Conservation (phyloP, 2,797 vertebrate species). For the Gymnoscopelus braueri region DNA sequence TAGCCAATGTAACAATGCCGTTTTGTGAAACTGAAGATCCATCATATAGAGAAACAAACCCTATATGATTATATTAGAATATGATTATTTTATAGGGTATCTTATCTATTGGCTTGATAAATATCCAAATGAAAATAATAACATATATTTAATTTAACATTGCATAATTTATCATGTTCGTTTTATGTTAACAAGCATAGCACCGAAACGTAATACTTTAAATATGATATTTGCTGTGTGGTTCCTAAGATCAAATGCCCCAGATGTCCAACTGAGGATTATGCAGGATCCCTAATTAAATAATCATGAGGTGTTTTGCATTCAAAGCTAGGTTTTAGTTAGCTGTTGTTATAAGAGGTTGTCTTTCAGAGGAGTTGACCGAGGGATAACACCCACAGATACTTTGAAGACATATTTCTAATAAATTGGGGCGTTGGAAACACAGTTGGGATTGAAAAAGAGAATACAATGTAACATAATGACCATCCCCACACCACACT, state of each 20-base stretch:
- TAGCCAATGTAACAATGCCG: no score
- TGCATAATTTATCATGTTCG: background rate
- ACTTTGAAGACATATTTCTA: background rate
- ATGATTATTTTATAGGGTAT: background rate
- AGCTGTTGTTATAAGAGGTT: background rate
- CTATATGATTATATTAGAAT: no score
- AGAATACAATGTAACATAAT: background rate
- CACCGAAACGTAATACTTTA: slow-evolving; percentile 21
- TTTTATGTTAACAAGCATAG: slow-evolving; percentile 23
- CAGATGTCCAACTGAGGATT: background rate
- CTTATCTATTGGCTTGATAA: background rate
- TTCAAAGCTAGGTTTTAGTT: background rate
- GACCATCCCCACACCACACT: background rate
- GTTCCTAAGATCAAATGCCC: background rate
- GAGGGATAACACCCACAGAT: background rate
- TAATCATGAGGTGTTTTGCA: background rate
- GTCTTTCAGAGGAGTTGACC: background rate
- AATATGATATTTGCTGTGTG: slow-evolving; percentile 10
- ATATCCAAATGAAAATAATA: background rate
- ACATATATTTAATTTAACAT: background rate
- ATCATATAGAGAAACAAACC: no score
- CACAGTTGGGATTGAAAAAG: background rate
- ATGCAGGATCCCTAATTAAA: background rate
- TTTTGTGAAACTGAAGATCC: no score
- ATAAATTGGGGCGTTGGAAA: background rate